Evolutionary conservation across 2,113 vertebrate genomes (phyloP).

Genomic region (Seriola aureovittata): DNA sequence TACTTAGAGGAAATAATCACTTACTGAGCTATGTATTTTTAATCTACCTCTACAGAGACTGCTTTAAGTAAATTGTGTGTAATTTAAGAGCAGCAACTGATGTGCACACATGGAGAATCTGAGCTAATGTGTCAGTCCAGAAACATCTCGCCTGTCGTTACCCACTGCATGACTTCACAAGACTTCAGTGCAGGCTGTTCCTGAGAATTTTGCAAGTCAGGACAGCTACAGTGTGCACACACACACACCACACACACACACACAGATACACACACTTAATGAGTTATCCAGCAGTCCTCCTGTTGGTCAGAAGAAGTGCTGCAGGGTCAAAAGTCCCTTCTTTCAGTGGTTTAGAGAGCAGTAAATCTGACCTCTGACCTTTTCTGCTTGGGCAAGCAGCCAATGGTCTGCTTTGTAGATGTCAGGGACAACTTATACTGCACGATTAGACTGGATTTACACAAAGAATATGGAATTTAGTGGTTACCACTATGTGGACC

Average conservation of each 20-base stretch:
- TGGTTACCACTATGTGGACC: not conserved
- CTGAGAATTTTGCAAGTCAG: slow-evolving; percentile 74
- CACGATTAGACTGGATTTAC: slow-evolving; percentile 23
- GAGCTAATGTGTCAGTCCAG: slow-evolving; percentile 57
- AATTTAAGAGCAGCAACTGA: slow-evolving; percentile 40
- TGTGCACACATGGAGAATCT: slow-evolving; percentile 34
- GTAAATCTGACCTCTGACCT: slow-evolving; percentile 46
- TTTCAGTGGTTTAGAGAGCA: slow-evolving; percentile 25
- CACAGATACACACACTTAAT: slow-evolving; percentile 26
- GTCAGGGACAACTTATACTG: slow-evolving; percentile 9
- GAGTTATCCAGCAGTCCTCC: slow-evolving; percentile 47
- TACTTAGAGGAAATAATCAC: slow-evolving; percentile 39
- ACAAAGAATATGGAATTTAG: slow-evolving; percentile 2
- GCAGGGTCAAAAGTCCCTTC: slow-evolving; percentile 46
- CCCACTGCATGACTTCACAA: slow-evolving; percentile 67
- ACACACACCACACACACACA: slow-evolving; percentile 25
- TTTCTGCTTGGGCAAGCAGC: slow-evolving; percentile 5
- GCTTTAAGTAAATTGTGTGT: slow-evolving; percentile 12
- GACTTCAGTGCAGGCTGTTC: slow-evolving; percentile 58
- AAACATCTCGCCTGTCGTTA: slow-evolving; percentile 55
- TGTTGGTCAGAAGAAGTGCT: slow-evolving; percentile 54
- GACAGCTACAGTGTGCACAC: slow-evolving; percentile 57
- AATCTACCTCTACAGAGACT: slow-evolving; percentile 3
- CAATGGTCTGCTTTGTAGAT: not conserved
- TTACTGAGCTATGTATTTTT: slow-evolving; percentile 20